Base-by-base conservation (phyloP, 2,113 vertebrate genomes). In the Danionella cerebrum region DNA sequence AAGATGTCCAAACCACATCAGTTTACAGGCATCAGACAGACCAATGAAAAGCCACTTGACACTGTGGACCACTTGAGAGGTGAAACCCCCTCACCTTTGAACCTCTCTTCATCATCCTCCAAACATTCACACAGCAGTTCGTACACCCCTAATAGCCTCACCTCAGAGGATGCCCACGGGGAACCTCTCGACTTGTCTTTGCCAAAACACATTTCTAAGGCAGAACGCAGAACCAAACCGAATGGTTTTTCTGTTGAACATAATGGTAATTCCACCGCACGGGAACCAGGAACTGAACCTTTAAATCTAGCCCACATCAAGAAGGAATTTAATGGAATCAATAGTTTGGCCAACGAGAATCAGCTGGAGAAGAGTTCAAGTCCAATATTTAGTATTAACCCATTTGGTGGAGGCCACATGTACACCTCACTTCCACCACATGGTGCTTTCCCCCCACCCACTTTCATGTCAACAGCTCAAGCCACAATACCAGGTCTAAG, bases 41-140 rank as follows among this genome's bases (percentile, higher is more conserved):
- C 70, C 67, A 91, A 89, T 78, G 92, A 93, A 69, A 95, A 94
- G 89, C 70, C 74, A 65, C 69, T 77, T 36, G 79, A 83, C 24
- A 38, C 76, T 27, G 82, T 93, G 91, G 93, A 96, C 91, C 91
- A 94, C 86, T 91, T 93, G 47, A 90, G 92, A 87, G 93, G 89
- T 82, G 91, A 94, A 80, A 96, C 94, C 80, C 90, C 92, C 66
- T 98, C 95, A 70, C 93, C 95, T 76, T 90, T 98, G 86, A 97
- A 98, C 85, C 93, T 97, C 83, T 95, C 93, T 75, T 94, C 93
- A 69, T 91, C 91, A 70, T 97, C 92, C 86, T 96, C 93, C 84
- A 97, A 96, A 90, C 93, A 93, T 90, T 96, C 95, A 83, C 92
- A 95, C 80, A 94, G 91, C 84, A 95, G 92, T 89, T 97, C 93